Percentiles rank a stretch among this genome's conserved stretches.
Conservation (phyloP, 2,888 invertebrate genomes). For the Eristalis intricaria region DNA sequence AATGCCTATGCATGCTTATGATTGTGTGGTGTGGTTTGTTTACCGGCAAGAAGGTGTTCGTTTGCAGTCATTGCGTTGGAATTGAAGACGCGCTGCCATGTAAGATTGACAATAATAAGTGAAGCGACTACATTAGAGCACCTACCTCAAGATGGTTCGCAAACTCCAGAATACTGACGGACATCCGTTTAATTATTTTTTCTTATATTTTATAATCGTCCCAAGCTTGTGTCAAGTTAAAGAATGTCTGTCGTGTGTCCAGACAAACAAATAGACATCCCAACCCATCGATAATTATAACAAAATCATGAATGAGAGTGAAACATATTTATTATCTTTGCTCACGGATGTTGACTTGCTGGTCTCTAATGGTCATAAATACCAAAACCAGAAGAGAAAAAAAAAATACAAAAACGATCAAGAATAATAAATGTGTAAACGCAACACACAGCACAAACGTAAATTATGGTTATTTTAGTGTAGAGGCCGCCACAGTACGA, state of each 20-base stretch:
- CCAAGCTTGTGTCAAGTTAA: no score
- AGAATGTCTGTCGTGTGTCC: neutral
- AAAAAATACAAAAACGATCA: constrained; percentile 22
- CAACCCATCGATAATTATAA: constrained; percentile 65
- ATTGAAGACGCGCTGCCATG: no score
- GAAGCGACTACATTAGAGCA: neutral
- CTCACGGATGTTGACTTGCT: constrained; percentile 68
- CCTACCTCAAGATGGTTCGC: no score
- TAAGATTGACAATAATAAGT: neutral
- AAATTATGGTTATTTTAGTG: constrained; percentile 67
- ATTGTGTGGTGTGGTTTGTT: constrained; percentile 35
- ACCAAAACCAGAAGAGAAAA: constrained; percentile 44
- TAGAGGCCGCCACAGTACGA: constrained; percentile 34
- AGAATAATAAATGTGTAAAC: constrained; percentile 63
- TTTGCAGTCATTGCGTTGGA: constrained; percentile 16
- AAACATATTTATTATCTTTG: constrained; percentile 70
- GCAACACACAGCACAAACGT: constrained; percentile 55
- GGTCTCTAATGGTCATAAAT: constrained; percentile 70
- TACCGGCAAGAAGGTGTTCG: constrained; percentile 12
- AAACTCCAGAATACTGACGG: no score
- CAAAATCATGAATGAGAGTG: constrained; percentile 68
- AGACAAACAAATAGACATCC: constrained; percentile 40
- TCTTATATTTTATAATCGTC: no score
- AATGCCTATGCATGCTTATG: constrained; percentile 16
- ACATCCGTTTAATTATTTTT: no score